phyloP scores from a whole-genome alignment of 2,797 vertebrate species.

The Darevskia mixta region DNA sequence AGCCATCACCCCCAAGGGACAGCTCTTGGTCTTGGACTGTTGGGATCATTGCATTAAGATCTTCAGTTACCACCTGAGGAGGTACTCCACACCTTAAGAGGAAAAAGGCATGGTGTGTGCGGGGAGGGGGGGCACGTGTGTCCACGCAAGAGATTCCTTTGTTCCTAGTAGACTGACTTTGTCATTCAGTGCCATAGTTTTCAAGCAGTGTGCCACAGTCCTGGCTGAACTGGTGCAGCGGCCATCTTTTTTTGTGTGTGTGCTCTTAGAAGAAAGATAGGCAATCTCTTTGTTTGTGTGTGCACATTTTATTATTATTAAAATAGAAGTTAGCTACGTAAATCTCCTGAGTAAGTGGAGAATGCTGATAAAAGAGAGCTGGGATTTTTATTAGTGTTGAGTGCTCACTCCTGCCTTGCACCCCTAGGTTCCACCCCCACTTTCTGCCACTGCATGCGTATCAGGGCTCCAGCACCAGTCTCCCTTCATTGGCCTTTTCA shows the following conservation, averaged over 20 bases:
- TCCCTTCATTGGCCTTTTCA: conserved; percentile 33
- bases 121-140: neutral
- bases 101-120: conserved; percentile 11
- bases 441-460: conserved; percentile 31
- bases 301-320: neutral
- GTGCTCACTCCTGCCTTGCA: neutral
- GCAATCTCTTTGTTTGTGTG: conserved; percentile 15
- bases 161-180: fast-evolving
- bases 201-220: conserved; percentile 49
- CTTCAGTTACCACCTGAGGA: conserved; percentile 92
- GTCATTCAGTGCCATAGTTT: conserved; percentile 18
- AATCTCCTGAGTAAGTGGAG: fast-evolving
- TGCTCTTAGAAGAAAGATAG: conserved; percentile 64
- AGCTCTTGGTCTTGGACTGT: conserved; percentile 95
- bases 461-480: conserved; percentile 52
- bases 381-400: conserved; percentile 26
- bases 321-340: too few relatives aligned
- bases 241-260: conserved; percentile 34
- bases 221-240: conserved; percentile 33
- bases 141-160: conserved; percentile 7
- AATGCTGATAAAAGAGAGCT: neutral
- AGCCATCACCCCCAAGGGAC: conserved; percentile 94
- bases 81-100: conserved; percentile 82
- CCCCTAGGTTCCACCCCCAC: conserved; percentile 1
- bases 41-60: conserved; percentile 99